phyloP scores from a whole-genome alignment of 2,797 vertebrate species.

The Vultur gryphus region DNA sequence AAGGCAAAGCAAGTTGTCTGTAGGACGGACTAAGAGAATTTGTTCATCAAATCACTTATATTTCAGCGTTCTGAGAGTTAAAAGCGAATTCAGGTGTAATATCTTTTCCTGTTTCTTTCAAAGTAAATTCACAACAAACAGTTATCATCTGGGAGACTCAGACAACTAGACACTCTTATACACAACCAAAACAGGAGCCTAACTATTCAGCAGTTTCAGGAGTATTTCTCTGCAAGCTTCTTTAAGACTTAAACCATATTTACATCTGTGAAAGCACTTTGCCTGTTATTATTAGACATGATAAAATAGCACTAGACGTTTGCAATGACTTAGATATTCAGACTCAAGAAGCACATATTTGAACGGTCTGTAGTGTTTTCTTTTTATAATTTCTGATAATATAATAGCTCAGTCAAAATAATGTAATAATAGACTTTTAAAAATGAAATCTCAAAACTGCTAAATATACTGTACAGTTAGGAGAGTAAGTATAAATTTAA shows the following conservation, averaged over 20 bases:
- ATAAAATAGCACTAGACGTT: conserved; percentile 32
- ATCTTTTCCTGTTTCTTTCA: not conserved
- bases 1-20: not conserved
- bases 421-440: not conserved
- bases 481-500: not conserved
- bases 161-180: not conserved
- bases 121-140: not conserved
- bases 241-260: conserved; percentile 5
- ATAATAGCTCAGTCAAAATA: not conserved
- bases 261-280: conserved; percentile 18
- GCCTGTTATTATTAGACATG: conserved; percentile 36
- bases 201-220: not conserved
- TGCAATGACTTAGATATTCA: conserved; percentile 17
- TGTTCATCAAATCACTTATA: not conserved
- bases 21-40: not conserved
- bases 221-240: not conserved
- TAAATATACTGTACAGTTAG: not conserved
- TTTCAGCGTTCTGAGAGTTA: not conserved
- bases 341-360: not conserved
- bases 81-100: not conserved
- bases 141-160: not conserved
- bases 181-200: not conserved
- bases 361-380: not conserved
- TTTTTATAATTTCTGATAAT: conserved; percentile 11
- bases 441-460: not conserved